Conservation (phyloP, 2,888 invertebrate species). For the Luperina nickerlii region DNA sequence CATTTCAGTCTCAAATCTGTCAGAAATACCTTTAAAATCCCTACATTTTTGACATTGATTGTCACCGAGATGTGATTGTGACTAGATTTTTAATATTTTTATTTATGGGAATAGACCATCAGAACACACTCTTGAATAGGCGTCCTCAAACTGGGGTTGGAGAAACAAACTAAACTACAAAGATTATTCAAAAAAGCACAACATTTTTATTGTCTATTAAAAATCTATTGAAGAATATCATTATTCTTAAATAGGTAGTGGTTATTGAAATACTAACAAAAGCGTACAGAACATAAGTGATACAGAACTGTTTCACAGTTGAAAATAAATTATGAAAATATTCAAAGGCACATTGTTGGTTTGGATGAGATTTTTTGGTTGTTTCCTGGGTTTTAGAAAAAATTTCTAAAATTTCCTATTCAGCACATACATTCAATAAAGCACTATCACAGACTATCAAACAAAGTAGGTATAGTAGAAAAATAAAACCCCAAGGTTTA, state of each 20-base stretch:
- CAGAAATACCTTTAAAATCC: background rate
- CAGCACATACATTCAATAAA: background rate
- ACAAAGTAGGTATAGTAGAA: too few species aligned
- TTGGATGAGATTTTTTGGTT: slow-evolving; percentile 10
- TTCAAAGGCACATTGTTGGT: slow-evolving; percentile 5
- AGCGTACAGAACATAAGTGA: background rate
- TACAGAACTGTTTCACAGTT: background rate
- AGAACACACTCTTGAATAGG: background rate
- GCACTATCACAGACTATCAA: slow-evolving; percentile 1
- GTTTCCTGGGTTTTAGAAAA: background rate
- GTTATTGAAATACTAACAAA: background rate
- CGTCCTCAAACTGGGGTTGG: background rate
- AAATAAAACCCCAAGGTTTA: background rate
- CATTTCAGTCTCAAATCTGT: background rate
- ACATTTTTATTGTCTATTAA: background rate
- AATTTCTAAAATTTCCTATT: background rate
- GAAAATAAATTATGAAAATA: background rate
- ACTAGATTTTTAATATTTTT: background rate
- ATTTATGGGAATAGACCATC: background rate
- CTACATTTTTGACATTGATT: background rate
- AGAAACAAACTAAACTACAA: background rate
- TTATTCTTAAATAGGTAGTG: too few species aligned
- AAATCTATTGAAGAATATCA: background rate
- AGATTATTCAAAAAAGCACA: background rate
- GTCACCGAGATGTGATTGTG: background rate